Evolutionary conservation across 2,888 invertebrate genomes (phyloP).

Genomic region (Ichneumon xanthorius): DNA sequence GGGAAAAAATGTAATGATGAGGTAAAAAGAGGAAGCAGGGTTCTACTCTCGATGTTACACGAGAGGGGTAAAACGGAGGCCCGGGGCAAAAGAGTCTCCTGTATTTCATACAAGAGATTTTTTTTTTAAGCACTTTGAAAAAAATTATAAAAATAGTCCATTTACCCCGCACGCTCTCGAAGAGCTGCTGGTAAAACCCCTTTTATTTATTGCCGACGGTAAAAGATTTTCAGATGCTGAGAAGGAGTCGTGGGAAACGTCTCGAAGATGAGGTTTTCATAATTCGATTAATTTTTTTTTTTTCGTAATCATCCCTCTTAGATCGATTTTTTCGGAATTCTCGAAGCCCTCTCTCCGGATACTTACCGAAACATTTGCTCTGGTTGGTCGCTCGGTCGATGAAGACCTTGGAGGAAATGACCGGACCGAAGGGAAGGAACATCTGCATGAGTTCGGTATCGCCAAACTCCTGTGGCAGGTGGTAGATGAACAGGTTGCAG

Average conservation of each 20-base stretch:
- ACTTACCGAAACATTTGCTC: constrained; percentile 99
- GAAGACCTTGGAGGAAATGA: constrained; percentile 99
- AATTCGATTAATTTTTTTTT: not conserved
- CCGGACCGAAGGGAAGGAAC: constrained; percentile 99
- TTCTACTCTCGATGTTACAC: not conserved
- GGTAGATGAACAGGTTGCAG: constrained; percentile 99
- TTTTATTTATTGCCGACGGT: not conserved
- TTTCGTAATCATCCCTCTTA: not conserved
- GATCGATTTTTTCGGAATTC: not conserved
- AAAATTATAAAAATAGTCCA: not conserved
- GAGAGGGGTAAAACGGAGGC: not conserved
- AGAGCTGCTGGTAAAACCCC: not conserved
- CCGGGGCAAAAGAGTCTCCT: not conserved
- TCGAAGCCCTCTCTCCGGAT: not conserved
- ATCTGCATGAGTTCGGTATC: constrained; percentile 99
- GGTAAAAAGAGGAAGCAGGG: not conserved
- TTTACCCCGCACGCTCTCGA: not conserved
- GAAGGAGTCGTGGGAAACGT: not conserved
- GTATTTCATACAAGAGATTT: not conserved
- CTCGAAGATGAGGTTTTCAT: not conserved
- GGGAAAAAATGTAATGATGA: not conserved
- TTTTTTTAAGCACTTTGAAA: not conserved
- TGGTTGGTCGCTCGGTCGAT: constrained; percentile 99
- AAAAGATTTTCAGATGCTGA: not conserved
- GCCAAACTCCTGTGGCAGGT: constrained; percentile 99